Evolutionary conservation across 2,113 vertebrate genomes (phyloP).

Genomic region (Vulpes ferrilata): DNA sequence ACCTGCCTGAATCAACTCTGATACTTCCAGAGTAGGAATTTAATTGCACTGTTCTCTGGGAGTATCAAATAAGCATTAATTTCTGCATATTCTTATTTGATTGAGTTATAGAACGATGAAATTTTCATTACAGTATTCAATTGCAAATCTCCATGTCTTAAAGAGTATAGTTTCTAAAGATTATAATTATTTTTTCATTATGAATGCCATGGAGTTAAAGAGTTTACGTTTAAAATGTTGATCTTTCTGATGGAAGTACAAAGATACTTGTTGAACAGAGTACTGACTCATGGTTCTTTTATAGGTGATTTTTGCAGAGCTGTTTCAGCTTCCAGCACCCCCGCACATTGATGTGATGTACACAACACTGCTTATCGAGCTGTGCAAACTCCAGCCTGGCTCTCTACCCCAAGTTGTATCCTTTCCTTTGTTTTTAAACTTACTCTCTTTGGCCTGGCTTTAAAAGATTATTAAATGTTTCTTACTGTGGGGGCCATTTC

Average conservation of each 20-base stretch:
- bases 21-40: conserved; percentile 15
- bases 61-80: conserved; percentile 23
- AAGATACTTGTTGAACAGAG: not conserved
- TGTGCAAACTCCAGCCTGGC: conserved; percentile 98
- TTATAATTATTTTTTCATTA: conserved; percentile 20
- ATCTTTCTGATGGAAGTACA: not conserved
- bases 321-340: conserved; percentile 95
- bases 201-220: not conserved
- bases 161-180: conserved; percentile 11
- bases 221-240: not conserved
- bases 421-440: conserved; percentile 81
- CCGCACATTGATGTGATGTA: conserved; percentile 98
- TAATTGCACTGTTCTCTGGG: not conserved
- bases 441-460: not conserved
- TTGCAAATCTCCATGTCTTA: conserved; percentile 20
- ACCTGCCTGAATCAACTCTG: not conserved
- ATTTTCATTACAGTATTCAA: not conserved
- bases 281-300: not conserved
- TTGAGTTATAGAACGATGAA: not conserved
- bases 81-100: conserved; percentile 3
- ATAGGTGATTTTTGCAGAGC: conserved; percentile 97
- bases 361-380: conserved; percentile 97
- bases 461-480: conserved; percentile 34
- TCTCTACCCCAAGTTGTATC: conserved; percentile 99
- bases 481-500: not conserved